phyloP scores from a whole-genome alignment of 2,888 invertebrate genomes.

The Alviniconcha strummeri region DNA sequence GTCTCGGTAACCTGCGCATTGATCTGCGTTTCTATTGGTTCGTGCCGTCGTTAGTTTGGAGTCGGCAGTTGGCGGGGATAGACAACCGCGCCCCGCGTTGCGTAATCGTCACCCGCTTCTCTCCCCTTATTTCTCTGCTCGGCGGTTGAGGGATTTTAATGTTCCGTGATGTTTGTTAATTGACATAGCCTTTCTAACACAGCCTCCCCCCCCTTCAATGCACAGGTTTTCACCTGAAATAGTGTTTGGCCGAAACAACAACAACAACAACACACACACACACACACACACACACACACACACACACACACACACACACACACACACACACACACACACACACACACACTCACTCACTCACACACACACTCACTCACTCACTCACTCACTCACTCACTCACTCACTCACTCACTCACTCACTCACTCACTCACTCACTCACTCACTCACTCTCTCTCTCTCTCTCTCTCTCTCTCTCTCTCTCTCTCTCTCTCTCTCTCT shows the following conservation, averaged over 20 bases:
- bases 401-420: neutral
- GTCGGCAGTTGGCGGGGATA: neutral
- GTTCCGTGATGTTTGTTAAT: no score
- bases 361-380: neutral
- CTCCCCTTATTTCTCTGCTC: neutral
- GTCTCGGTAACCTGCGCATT: conserved; percentile 1
- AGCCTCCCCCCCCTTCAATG: no score
- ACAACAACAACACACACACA: neutral
- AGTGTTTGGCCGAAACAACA: no score
- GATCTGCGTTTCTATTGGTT: conserved; percentile 7
- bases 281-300: conserved; percentile 11
- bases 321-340: neutral
- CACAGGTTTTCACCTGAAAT: no score
- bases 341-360: neutral
- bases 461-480: neutral
- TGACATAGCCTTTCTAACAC: no score
- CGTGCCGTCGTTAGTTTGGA: neutral
- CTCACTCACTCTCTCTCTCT: neutral
- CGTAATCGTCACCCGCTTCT: neutral
- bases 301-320: neutral
- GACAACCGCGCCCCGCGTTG: conserved; percentile 1
- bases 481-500: no score
- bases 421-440: neutral
- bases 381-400: neutral
- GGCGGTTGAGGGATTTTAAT: no score